phyloP scores from a whole-genome alignment of 64 coral and sea anemone genomes.

The Astreopora myriophthalma region DNA sequence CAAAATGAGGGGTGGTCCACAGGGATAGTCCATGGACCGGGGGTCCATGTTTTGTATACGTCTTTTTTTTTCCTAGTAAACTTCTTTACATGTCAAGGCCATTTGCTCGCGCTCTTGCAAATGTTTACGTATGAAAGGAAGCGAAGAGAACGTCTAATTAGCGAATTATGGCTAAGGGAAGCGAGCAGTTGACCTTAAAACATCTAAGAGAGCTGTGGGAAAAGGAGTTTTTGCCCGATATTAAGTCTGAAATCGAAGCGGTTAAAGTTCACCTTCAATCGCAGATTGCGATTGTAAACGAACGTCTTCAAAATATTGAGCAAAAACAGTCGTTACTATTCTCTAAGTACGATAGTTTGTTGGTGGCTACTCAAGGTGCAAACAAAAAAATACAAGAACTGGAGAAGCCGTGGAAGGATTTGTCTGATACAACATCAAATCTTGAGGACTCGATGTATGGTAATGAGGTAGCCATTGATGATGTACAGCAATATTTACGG shows the following conservation, averaged over 20 bases:
- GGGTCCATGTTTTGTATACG: too few species aligned
- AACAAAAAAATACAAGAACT: conserved; percentile 14
- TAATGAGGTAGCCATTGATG: conserved; percentile 25
- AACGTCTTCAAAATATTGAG: conserved; percentile 26
- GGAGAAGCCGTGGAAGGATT: background rate
- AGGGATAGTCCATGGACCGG: too few species aligned
- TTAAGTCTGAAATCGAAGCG: background rate
- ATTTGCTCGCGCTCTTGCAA: background rate
- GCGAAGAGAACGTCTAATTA: background rate
- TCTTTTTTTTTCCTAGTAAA: too few species aligned
- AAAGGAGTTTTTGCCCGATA: background rate
- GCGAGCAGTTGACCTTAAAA: background rate
- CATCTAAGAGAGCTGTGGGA: background rate
- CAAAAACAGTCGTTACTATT: background rate
- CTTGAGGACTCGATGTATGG: background rate
- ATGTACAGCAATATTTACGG: conserved; percentile 38
- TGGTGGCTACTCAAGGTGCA: background rate
- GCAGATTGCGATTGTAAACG: background rate
- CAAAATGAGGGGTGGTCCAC: too few species aligned
- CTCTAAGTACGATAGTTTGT: conserved; percentile 31
- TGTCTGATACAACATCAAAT: background rate
- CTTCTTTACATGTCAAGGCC: too few species aligned
- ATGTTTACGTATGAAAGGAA: background rate
- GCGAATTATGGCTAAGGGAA: background rate
- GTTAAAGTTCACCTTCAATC: background rate